Base-by-base conservation (phyloP, 2,888 invertebrate genomes). In the Drosophila sordidula region DNA sequence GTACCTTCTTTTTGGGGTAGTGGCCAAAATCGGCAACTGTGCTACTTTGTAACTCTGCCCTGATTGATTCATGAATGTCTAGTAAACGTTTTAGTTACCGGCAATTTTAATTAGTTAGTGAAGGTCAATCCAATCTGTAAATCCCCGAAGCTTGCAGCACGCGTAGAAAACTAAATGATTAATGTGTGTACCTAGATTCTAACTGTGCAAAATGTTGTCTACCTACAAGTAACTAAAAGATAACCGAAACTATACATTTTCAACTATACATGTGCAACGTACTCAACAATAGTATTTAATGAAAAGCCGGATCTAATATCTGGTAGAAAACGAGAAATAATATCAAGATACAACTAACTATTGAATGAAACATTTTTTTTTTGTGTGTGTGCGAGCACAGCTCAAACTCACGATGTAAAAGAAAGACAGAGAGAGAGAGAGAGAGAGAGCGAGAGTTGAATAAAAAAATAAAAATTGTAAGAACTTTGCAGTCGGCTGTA, bases 171-270 rank as follows among this genome's bases (percentile, higher is more conserved):
- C 59, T 44, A 38, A 61, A 73, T 54, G 68, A 47, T 14, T 71
- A 78, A 62, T 84, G 54, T 78, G 63, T 67, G 80, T 84, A 76
- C 74, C 77, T 79, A 81, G 45, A 44, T 44, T 25, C 16, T 32
- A 55, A 38, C 16, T 62, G 61, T 63, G 62, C 59, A 41, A 59
- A 59, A 42, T 62, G 47, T 62, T 57, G 61, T 62, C 16, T 29
- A 36, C 46, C 18, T 59, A 22, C 14, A 16, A 56, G 12, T 34
- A 32, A 16, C 25, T 34, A 41, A 11, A 26, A n/a, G 14, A 46
- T n/a, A 62, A 46, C 16, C 16, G 22, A 18, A 18, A 47, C 34
- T 45, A 39, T 49, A 63, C 36, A 44, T 44, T 29, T 22, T 8
- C 34, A 34, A 34, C 34, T 12, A 14, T 49, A 42, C 12, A 55